Base-by-base conservation (phyloP, 1,140 invertebrate genomes). In the Daktulosphaira vitifoliae region DNA sequence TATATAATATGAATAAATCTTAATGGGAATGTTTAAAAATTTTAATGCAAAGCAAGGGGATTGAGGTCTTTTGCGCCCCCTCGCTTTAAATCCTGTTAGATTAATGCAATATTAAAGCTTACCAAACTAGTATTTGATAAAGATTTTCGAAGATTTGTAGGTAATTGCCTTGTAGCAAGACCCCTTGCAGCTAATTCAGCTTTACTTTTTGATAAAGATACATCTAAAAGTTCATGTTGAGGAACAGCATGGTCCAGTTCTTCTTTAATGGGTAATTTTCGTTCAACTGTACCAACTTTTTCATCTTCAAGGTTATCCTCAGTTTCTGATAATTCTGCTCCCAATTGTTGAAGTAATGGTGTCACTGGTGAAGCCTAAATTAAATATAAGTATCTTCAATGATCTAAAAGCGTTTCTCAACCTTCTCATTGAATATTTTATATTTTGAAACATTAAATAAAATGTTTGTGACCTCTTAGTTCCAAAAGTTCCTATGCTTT, bases 191-290 rank as follows among this genome's bases (percentile, higher is more conserved):
- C 91, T 67, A 96, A 78, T 74, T 93, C 91, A 16, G 89, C 91
- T 76, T 92, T 92, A 37, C 86, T 85, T 77, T 91, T 90, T 69
- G 83, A 88, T 11, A 85, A 89, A 9, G 90, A 89, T 67, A 86
- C 89, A 73, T 96, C 92, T 22, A 96, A 78, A 20, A 95, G 79
- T 72, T 86, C 84, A 70, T 90, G 87, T 70, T 81, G 82, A 25
- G 91, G 90, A 67, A 95, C 85, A 2, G 88, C 90, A 66, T 85
- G 81, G 76, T 92, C 89, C 68, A 92, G 77, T 74, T 91, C 89
- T 71, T 91, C 87, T 71, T 88, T 87, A 1, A 84, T 79, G 2
- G 76, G 76, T 48, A 85, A 73, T 76, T 87, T 86, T 59, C 85
- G 76, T 73, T 87, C 86, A 26, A 88, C 86, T 3, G 84, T 88